Evolutionary conservation across 1,140 invertebrate species (phyloP).

Genomic region (Adoxophyes honmai): DNA sequence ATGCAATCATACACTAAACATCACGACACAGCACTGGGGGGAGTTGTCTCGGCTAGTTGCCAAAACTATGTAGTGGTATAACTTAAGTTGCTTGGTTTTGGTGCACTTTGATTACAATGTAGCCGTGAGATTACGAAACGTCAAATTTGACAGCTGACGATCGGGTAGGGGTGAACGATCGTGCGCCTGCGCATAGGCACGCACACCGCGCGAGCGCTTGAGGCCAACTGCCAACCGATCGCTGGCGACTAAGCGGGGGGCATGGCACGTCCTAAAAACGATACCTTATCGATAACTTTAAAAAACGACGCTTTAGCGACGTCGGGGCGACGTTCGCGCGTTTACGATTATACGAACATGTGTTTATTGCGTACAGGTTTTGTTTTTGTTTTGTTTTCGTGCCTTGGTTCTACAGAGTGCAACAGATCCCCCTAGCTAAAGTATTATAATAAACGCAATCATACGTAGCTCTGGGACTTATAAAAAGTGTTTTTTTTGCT

Average conservation of each 20-base stretch:
- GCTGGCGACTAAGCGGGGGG: slow-evolving; percentile 45
- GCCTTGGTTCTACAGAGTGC: too few species aligned
- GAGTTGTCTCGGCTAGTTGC: slow-evolving; percentile 37
- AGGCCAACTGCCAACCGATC: slow-evolving; percentile 42
- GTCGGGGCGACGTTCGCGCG: slow-evolving; percentile 7
- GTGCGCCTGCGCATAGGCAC: slow-evolving; percentile 44
- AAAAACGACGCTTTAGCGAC: slow-evolving; percentile 10
- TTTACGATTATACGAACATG: slow-evolving; percentile 28
- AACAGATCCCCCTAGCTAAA: too few species aligned
- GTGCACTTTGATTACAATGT: slow-evolving; percentile 6
- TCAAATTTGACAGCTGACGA: slow-evolving; percentile 66
- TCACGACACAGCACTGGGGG: slow-evolving; percentile 51
- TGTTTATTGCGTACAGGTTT: too few species aligned
- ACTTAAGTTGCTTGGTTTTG: background rate
- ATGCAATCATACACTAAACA: slow-evolving; percentile 25
- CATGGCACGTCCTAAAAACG: slow-evolving; percentile 51
- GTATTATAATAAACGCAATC: too few species aligned
- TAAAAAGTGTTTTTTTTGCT: too few species aligned
- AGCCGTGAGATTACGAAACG: slow-evolving; percentile 42
- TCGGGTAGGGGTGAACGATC: slow-evolving; percentile 61
- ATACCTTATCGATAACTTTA: slow-evolving; percentile 60
- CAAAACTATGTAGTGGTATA: slow-evolving; percentile 35
- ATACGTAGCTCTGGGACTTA: too few species aligned
- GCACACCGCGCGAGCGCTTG: slow-evolving; percentile 44
- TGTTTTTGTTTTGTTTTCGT: too few species aligned